phyloP scores from a whole-genome alignment of 2,113 vertebrate genomes.

The Martes martes region DNA sequence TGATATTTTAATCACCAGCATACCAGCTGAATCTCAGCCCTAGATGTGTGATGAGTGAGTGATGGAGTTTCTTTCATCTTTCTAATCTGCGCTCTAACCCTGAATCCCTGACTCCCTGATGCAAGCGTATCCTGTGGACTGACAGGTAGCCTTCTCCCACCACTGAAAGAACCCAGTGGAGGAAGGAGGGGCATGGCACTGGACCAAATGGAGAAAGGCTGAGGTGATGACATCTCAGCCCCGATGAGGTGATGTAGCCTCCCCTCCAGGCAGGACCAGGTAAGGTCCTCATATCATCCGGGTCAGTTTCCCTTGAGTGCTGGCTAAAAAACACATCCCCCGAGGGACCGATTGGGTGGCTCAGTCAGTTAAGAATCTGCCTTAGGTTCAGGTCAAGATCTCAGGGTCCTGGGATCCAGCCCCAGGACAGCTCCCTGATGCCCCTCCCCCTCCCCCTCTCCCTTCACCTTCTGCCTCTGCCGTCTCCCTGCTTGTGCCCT shows the following conservation, averaged over 20 bases:
- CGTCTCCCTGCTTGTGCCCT: not conserved
- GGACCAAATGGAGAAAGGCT: not conserved
- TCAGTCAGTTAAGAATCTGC: not conserved
- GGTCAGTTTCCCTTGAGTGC: not conserved
- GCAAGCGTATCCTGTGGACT: not conserved
- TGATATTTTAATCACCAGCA: not conserved
- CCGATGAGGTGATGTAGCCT: not conserved
- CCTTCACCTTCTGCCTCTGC: not conserved
- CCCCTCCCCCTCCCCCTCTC: not conserved
- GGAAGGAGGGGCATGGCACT: not conserved
- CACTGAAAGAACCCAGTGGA: not conserved
- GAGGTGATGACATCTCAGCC: not conserved
- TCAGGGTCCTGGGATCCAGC: not conserved
- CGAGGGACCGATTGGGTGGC: too few relatives aligned
- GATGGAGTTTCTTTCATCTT: not conserved
- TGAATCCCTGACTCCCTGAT: not conserved
- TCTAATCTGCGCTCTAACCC: not conserved
- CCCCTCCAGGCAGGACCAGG: not conserved
- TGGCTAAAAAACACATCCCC: not conserved
- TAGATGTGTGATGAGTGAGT: not conserved
- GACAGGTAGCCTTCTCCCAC: not conserved
- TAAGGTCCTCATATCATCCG: not conserved
- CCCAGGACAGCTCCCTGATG: not conserved
- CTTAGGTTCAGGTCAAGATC: not conserved
- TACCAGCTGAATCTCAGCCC: not conserved